Evolutionary conservation across 1,140 invertebrate species (phyloP).

Genomic region (Gerris buenoi): DNA sequence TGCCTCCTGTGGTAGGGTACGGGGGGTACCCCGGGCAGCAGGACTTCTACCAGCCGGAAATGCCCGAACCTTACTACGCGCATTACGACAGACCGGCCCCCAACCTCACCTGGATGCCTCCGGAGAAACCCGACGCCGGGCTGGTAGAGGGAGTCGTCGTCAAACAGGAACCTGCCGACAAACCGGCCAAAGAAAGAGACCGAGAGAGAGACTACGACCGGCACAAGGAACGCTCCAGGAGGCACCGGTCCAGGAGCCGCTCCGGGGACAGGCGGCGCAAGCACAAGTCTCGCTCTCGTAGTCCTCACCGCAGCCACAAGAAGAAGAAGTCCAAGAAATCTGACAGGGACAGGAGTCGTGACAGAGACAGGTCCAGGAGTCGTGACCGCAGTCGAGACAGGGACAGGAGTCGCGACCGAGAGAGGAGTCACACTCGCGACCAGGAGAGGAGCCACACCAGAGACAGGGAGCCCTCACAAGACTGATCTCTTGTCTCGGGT

Average conservation of each 20-base stretch:
- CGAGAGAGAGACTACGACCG: not conserved
- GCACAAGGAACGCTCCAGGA: constrained; percentile 6
- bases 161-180: not conserved
- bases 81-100: not conserved
- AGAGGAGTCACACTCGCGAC: too few relatives aligned
- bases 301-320: constrained; percentile 20
- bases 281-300: constrained; percentile 20
- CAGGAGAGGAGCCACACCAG: not conserved
- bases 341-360: constrained; percentile 10
- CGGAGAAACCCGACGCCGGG: not conserved
- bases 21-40: not conserved
- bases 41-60: not conserved
- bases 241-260: constrained; percentile 19
- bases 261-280: constrained; percentile 19
- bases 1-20: not conserved
- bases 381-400: not conserved
- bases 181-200: not conserved
- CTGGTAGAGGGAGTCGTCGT: not conserved
- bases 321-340: constrained; percentile 24
- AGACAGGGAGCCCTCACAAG: not conserved
- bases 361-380: not conserved
- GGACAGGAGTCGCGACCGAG: not conserved
- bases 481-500: too few relatives aligned
- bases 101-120: not conserved
- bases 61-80: not conserved